phyloP scores from a whole-genome alignment of 2,113 vertebrate species.

The Microtus richardsoni region DNA sequence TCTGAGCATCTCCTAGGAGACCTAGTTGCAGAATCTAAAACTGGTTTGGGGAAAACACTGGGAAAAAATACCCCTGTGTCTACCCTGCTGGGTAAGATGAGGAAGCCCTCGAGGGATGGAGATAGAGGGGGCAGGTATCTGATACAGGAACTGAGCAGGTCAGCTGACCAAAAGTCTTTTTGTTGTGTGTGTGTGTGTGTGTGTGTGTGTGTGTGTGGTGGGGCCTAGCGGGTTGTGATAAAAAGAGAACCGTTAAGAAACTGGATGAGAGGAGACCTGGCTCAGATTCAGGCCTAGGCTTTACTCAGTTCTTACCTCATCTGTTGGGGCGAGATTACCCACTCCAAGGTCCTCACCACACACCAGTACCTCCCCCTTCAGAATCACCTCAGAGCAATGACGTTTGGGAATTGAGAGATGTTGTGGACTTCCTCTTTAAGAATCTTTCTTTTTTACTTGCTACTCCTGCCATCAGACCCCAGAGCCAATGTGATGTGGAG shows the following conservation, averaged over 20 bases:
- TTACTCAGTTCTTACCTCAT: background rate
- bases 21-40: conserved; percentile 63
- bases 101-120: conserved; percentile 29
- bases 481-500: background rate
- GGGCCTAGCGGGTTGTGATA: too few relatives aligned
- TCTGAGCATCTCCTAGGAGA: conserved; percentile 74
- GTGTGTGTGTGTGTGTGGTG: background rate
- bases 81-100: background rate
- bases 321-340: background rate
- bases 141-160: conserved; percentile 24
- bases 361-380: background rate
- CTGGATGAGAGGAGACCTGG: background rate
- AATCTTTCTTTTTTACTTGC: conserved; percentile 1
- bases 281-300: background rate
- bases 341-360: background rate
- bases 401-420: background rate
- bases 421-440: background rate
- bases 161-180: background rate
- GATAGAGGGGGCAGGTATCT: conserved; percentile 55
- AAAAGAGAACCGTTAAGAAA: background rate
- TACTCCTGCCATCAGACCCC: background rate
- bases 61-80: conserved; percentile 67
- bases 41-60: conserved; percentile 76
- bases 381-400: background rate
- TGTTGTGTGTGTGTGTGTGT: background rate